These are phyloP conservation scores for Polydrusus pterygomalis DNA, from an alignment of 2,888 invertebrate species.

Conservation along the genomic window DNA sequence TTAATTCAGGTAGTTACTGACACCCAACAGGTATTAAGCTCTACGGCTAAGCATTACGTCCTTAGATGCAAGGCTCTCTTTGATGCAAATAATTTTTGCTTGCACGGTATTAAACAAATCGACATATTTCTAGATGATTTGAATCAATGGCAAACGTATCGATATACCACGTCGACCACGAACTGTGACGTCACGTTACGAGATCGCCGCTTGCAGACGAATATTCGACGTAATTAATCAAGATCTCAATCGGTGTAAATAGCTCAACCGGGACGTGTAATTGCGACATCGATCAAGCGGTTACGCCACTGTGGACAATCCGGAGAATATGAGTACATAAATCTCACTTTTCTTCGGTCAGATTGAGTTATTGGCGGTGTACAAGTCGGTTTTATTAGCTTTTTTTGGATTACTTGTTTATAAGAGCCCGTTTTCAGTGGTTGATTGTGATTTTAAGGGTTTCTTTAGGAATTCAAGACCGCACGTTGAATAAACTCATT, in stretches of 20 bases:
- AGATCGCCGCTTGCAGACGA: conserved; percentile 30
- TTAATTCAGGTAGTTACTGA: too few species aligned
- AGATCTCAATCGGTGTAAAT: conserved; percentile 67
- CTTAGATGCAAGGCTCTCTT: too few species aligned
- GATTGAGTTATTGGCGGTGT: conserved; percentile 12
- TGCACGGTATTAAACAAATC: too few species aligned
- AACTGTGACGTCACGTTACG: conserved; percentile 15
- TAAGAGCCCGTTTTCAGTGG: background rate
- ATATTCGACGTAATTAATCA: conserved; percentile 62
- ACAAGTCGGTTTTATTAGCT: conserved; percentile 21
- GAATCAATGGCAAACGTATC: too few species aligned
- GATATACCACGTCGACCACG: background rate
- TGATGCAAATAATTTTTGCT: too few species aligned
- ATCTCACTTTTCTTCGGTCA: conserved; percentile 53
- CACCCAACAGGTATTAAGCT: too few species aligned
- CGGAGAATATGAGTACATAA: conserved; percentile 53
- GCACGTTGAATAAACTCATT: too few species aligned
- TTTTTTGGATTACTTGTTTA: background rate
- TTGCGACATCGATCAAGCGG: conserved; percentile 68
- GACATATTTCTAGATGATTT: too few species aligned
- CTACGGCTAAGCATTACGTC: too few species aligned
- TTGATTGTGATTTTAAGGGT: too few species aligned
- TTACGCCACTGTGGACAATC: conserved; percentile 56
- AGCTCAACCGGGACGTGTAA: conserved; percentile 65
- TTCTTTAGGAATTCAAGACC: too few species aligned